Base-by-base conservation (phyloP, 2,888 invertebrate species). In the Dryocosmus kuriphilus region DNA sequence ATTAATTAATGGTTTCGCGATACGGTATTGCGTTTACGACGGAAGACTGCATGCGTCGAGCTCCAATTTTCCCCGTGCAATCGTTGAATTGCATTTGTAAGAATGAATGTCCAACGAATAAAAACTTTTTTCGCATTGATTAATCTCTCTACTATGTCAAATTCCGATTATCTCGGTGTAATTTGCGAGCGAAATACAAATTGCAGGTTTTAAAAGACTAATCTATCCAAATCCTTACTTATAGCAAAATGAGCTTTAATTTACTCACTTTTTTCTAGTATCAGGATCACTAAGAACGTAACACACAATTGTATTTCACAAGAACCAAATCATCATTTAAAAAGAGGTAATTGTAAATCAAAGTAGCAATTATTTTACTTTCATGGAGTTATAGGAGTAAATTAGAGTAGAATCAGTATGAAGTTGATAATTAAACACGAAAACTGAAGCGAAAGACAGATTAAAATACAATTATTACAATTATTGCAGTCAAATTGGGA, bases 71-170 rank as follows among this genome's bases (percentile, higher is more conserved):
- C 79, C 79, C 77, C 77, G 75, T 63, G 38, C 71, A 83, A 87
- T 86, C 86, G 87, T 87, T 87, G 84, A 86, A 83, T 84, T 83
- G 83, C 85, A 84, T 83, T 83, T 83, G 85, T 85, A 79, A 85
- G 80, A 86, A 87, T 84, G 86, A 87, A 88, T 46, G 24, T 30
- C 67, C 46, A 24, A 67, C 67, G 67, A 46, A 67, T 67, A 46
- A 67, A 67, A 67, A 24, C 9, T 27, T 67, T 65, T 65, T 63
- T 63, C 11, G 41, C 30, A 46, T 46, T 67, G 46, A 67, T 67
- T 67, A 67, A 46, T 67, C 67, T 67, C 38, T 24, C 41, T 38
- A 27, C 41, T 41, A 16, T 41, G 67, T 46, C 46, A 67, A 67
- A 67, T 41, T 67, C 5, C 27, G 41, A 67, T 67, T 67, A 67